A percentile compares a stretch with the other conserved stretches of the same genome.
These are phyloP conservation scores for Zaprionus africanus DNA, from an alignment of 1,140 invertebrate genomes.

Conservation along the genomic window DNA sequence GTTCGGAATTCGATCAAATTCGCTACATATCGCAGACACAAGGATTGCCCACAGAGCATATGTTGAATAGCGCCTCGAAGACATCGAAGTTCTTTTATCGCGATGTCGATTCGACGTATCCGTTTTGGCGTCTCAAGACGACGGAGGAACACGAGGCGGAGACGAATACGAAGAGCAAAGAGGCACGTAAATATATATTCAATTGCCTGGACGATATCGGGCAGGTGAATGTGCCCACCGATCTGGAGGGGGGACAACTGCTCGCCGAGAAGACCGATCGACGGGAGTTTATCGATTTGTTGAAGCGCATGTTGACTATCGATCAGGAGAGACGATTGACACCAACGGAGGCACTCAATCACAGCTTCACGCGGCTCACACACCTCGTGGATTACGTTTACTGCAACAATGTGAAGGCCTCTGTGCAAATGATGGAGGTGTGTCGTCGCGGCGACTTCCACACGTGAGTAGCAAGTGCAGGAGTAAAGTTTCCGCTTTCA, in stretches of 20 bases:
- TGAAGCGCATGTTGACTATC: conserved; percentile 99
- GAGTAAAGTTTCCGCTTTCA: no score
- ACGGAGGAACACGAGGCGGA: conserved; percentile 99
- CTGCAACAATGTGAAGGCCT: conserved; percentile 97
- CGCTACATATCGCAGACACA: conserved; percentile 90
- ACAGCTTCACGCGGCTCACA: conserved; percentile 96
- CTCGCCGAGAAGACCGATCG: conserved; percentile 98
- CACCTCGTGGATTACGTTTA: conserved; percentile 98
- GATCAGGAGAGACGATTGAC: conserved; percentile 98
- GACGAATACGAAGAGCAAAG: conserved; percentile 99
- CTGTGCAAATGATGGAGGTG: conserved; percentile 98
- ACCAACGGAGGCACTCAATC: conserved; percentile 97
- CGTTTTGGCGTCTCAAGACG: conserved; percentile 98
- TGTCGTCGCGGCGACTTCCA: conserved; percentile 88
- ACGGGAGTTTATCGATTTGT: conserved; percentile 97
- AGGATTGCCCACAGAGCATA: conserved; percentile 98
- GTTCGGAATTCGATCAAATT: conserved; percentile 99
- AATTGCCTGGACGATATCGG: conserved; percentile 99
- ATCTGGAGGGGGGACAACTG: conserved; percentile 97
- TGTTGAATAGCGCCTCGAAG: conserved; percentile 99
- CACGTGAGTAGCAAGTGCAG: conserved; percentile 80
- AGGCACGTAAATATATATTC: conserved; percentile 99
- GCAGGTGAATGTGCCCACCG: conserved; percentile 98
- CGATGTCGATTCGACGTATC: conserved; percentile 97
- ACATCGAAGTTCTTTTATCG: conserved; percentile 99